Base-by-base conservation (phyloP, 1,140 invertebrate species). In the Matsumurasca onukii region DNA sequence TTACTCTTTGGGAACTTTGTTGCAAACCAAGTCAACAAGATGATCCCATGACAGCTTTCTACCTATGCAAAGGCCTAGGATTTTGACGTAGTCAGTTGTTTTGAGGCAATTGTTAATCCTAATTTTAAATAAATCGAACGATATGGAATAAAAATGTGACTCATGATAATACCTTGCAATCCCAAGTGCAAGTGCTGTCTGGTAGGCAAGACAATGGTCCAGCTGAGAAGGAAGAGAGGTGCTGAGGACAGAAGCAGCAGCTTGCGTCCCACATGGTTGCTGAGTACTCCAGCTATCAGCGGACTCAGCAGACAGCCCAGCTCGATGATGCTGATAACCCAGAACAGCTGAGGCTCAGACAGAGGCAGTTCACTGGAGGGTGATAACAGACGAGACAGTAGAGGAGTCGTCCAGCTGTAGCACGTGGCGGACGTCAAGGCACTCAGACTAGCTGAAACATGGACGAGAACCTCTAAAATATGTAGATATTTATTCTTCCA, bases 241-340 rank as follows among this genome's bases (percentile, higher is more conserved):
- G 30, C 61, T 34, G 61, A 34, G 31, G 34, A 34, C 12, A 63
- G 61, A 20, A 63, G 12, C 30, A 31, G 12, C 34, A 63, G 2
- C 31, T 63, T 63, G 30, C 61, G 61, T 3, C 61, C 61, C 1
- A 63, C 30, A 20, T 63, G n/a, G 61, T 63, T 45, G 22, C 30
- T 45, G 17, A 63, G 61, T 2, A 63, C 30, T 9, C 61, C 61
- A 5, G 61, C 31, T 20, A 31, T 29, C 22, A 63, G n/a, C 12
- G 30, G 34, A 20, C 30, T 63, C 30, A 63, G 34, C 61, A 63
- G 31, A 20, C 34, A 31, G 30, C 61, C 61, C 5, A 63, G 30
- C 22, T 63, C 61, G 2, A 63, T 63, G 3, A 63, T 20, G 27
- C 30, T 59, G 55, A 59, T 59, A 12, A 59, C 55, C 55, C 55